These are phyloP conservation scores for Crypturellus undulatus DNA, from an alignment of 2,113 vertebrate genomes.

Conservation along the genomic window DNA sequence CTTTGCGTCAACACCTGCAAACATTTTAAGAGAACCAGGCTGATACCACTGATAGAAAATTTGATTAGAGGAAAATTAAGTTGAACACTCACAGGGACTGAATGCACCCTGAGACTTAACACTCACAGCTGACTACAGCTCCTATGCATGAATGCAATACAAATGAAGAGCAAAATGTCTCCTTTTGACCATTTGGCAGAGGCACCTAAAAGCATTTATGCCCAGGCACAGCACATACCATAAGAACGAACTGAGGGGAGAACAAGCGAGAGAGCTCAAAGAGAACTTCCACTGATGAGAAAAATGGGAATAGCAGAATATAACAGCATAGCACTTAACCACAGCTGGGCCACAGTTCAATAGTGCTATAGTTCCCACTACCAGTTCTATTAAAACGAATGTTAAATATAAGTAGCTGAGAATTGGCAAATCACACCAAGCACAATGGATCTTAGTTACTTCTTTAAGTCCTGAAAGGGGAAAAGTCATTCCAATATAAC, in stretches of 20 bases:
- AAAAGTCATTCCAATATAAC: fast-evolving
- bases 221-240: not conserved
- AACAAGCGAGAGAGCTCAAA: not conserved
- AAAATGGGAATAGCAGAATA: not conserved
- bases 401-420: no score
- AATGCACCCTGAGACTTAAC: not conserved
- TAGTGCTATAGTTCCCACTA: not conserved
- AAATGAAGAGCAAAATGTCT: conserved; percentile 17
- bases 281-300: not conserved
- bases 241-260: not conserved
- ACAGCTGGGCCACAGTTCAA: no score
- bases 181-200: not conserved
- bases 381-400: not conserved
- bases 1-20: not conserved
- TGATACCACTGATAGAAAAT: not conserved
- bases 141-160: not conserved
- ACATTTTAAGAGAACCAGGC: not conserved
- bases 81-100: not conserved
- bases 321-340: not conserved
- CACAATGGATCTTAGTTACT: not conserved
- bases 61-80: not conserved
- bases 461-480: no score
- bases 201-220: not conserved
- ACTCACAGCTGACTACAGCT: not conserved
- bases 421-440: not conserved